Percentiles rank a stretch among this genome's conserved stretches.
Conservation (phyloP, 2,113 vertebrate genomes). For the Rhynchopsitta pachyrhyncha region DNA sequence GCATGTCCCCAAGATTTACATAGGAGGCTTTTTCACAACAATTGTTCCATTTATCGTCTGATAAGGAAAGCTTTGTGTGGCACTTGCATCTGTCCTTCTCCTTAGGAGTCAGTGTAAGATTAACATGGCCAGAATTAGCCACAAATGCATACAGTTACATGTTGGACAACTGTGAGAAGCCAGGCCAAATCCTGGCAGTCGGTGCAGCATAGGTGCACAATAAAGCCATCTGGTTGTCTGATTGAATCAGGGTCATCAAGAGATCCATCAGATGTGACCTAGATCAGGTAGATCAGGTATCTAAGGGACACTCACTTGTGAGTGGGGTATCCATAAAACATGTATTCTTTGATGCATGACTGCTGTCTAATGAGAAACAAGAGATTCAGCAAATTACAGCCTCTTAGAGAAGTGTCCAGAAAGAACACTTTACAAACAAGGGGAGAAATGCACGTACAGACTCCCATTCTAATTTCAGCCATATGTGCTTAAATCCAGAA, state of each 20-base stretch:
- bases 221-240: conserved; percentile 60
- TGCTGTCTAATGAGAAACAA: conserved; percentile 15
- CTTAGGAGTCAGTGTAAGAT: background rate
- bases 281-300: conserved; percentile 44
- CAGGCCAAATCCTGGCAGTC: conserved; percentile 12
- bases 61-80: background rate
- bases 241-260: conserved; percentile 50
- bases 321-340: conserved; percentile 22
- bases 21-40: background rate
- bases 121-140: background rate
- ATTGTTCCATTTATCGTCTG: background rate
- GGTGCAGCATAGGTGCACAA: conserved; percentile 25
- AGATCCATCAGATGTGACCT: conserved; percentile 39
- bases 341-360: conserved; percentile 20
- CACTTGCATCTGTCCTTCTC: background rate
- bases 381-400: background rate
- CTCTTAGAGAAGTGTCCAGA: conserved; percentile 3
- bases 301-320: background rate
- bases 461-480: conserved; percentile 9
- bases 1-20: background rate
- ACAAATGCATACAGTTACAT: background rate
- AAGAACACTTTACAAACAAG: conserved; percentile 2
- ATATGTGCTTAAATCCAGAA: conserved; percentile 7
- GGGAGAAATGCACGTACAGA: background rate
- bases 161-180: background rate